Evolutionary conservation across 2,113 vertebrate species (phyloP).

Genomic region (Cheilinus undulatus): DNA sequence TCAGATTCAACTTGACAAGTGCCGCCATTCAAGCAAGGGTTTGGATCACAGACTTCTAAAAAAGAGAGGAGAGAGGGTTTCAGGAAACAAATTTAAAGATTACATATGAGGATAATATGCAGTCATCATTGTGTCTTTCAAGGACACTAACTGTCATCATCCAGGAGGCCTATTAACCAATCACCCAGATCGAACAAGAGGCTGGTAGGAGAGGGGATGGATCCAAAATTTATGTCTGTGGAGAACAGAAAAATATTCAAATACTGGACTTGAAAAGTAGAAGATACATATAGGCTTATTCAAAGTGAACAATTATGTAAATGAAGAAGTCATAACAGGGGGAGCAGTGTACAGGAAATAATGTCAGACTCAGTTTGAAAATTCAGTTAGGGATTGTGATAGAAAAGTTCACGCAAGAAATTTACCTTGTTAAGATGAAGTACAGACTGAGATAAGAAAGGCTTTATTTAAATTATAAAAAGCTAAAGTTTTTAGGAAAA

Average conservation of each 20-base stretch:
- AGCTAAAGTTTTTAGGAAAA: too few relatives aligned
- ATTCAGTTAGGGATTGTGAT: too few relatives aligned
- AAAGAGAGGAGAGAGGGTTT: background rate
- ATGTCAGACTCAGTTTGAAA: too few relatives aligned
- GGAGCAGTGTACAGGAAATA: too few relatives aligned
- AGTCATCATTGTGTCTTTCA: background rate
- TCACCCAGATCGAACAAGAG: rapidly evolving
- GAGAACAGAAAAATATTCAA: conserved; percentile 8
- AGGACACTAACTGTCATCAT: conserved; percentile 10
- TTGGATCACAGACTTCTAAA: conserved; percentile 37
- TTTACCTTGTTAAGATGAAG: too few relatives aligned
- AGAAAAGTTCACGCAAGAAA: too few relatives aligned
- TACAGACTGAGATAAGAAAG: too few relatives aligned
- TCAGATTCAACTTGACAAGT: background rate
- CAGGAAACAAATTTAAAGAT: background rate
- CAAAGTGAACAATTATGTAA: too few relatives aligned
- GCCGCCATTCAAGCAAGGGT: conserved; percentile 38
- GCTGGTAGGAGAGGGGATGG: rapidly evolving
- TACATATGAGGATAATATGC: background rate
- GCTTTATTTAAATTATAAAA: too few relatives aligned
- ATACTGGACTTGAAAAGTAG: background rate
- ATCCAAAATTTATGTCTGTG: conserved; percentile 11
- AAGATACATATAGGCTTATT: background rate
- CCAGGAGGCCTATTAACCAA: conserved; percentile 15
- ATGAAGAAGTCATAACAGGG: too few relatives aligned